phyloP scores from a whole-genome alignment of 2,888 invertebrate species.

The Tenthredo scrophulariae region DNA sequence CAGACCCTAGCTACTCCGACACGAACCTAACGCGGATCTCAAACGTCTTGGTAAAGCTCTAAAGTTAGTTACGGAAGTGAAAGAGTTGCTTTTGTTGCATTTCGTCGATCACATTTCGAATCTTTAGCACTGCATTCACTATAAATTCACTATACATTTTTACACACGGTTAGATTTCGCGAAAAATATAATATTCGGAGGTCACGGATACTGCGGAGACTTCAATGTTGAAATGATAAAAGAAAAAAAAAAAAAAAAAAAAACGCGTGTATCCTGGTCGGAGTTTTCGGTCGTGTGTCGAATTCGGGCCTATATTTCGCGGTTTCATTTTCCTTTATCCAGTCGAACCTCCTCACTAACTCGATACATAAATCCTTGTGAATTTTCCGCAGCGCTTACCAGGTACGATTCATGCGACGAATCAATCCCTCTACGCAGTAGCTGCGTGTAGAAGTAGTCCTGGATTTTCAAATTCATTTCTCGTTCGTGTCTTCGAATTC shows the following conservation, averaged over 20 bases:
- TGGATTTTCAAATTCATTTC: slow-evolving; percentile 25
- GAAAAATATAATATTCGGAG: too few species aligned
- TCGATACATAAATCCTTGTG: not conserved
- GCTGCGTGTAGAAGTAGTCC: not conserved
- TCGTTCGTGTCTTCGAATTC: slow-evolving; percentile 13
- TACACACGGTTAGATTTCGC: too few species aligned
- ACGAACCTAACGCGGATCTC: slow-evolving; percentile 5
- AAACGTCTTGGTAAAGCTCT: slow-evolving; percentile 27
- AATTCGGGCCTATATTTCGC: not conserved
- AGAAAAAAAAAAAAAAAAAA: too few species aligned
- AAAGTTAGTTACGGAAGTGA: slow-evolving; percentile 12
- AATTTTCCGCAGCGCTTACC: not conserved
- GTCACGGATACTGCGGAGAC: too few species aligned
- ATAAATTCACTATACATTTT: not conserved
- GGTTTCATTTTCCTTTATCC: not conserved
- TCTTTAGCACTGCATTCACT: not conserved
- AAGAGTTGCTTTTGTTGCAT: slow-evolving; percentile 6
- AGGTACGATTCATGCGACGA: not conserved
- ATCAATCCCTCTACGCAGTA: not conserved
- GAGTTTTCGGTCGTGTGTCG: not conserved
- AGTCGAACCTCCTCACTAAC: not conserved
- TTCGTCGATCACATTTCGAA: not conserved
- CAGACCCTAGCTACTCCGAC: not conserved
- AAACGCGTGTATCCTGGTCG: too few species aligned
- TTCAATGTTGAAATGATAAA: too few species aligned